Conservation (phyloP, 2,888 invertebrate genomes). For the Pheosia tremula region DNA sequence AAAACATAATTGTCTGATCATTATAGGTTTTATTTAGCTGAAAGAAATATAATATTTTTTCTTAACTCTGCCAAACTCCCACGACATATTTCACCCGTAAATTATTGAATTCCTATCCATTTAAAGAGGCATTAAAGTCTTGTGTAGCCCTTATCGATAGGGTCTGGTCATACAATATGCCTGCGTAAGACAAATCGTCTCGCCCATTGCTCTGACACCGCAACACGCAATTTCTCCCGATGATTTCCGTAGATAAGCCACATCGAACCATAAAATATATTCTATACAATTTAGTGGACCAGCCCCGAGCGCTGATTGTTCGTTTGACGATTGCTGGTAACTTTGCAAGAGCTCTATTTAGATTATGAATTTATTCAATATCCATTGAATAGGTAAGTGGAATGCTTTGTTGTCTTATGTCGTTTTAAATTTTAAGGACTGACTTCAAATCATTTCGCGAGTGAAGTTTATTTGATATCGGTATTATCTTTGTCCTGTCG, state of each 20-base stretch:
- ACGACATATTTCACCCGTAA: conserved; percentile 9
- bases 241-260: conserved; percentile 56
- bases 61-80: conserved; percentile 28
- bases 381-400: too few species aligned
- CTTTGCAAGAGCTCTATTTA: background rate
- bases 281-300: conserved; percentile 32
- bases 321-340: conserved; percentile 7
- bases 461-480: too few species aligned
- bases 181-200: conserved; percentile 58
- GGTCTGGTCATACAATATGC: conserved; percentile 50
- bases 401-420: background rate
- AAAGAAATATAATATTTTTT: background rate
- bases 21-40: background rate
- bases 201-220: conserved; percentile 50
- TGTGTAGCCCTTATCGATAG: conserved; percentile 33
- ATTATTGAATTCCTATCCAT: conserved; percentile 29
- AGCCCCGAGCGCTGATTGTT: conserved; percentile 37
- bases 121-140: conserved; percentile 29
- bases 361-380: background rate
- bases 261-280: conserved; percentile 45
- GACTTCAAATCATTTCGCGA: too few species aligned
- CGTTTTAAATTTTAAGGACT: background rate
- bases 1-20: too few species aligned
- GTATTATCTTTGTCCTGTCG: too few species aligned
- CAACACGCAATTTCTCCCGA: conserved; percentile 62